Percentiles rank a stretch among this genome's conserved stretches.
Evolutionary conservation across 1,140 invertebrate genomes (phyloP).

Genomic region (Pteromalus puparum): DNA sequence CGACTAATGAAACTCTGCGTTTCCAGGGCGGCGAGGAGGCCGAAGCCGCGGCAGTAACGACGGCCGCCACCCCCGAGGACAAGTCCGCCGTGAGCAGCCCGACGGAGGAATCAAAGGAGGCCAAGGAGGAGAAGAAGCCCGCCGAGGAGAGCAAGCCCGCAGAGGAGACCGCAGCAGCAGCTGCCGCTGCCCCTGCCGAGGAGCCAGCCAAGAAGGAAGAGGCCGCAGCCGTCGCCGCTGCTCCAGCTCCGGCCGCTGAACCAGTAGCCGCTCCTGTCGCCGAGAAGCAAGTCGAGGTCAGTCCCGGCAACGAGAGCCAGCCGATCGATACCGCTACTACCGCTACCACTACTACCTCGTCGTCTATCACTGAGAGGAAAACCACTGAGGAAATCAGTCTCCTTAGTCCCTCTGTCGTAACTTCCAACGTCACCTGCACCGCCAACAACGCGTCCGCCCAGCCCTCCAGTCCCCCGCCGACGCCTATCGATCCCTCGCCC

Average conservation of each 20-base stretch:
- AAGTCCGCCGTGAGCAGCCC: slow-evolving; percentile 69
- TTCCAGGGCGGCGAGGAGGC: slow-evolving; percentile 70
- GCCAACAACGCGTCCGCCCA: background rate
- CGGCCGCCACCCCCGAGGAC: slow-evolving; percentile 63
- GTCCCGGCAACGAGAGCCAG: slow-evolving; percentile 59
- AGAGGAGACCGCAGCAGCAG: slow-evolving; percentile 62
- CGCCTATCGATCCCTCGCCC: slow-evolving; percentile 72
- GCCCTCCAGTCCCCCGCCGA: slow-evolving; percentile 72
- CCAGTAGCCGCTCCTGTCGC: slow-evolving; percentile 35
- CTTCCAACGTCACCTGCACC: background rate
- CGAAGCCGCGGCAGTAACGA: slow-evolving; percentile 58
- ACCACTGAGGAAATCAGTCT: slow-evolving; percentile 70
- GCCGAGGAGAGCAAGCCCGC: slow-evolving; percentile 57
- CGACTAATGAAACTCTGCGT: background rate
- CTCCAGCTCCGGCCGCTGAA: slow-evolving; percentile 59
- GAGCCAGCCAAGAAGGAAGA: slow-evolving; percentile 56
- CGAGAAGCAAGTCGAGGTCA: slow-evolving; percentile 73
- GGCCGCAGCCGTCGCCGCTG: slow-evolving; percentile 43
- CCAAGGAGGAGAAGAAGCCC: slow-evolving; percentile 55
- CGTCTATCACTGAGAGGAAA: slow-evolving; percentile 75
- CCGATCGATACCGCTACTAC: slow-evolving; percentile 39
- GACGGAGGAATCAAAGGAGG: slow-evolving; percentile 66
- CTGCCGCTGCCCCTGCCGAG: slow-evolving; percentile 61
- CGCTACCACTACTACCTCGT: slow-evolving; percentile 56
- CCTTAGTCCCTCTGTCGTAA: slow-evolving; percentile 59